Conservation (phyloP, 2,797 vertebrate genomes). For the Pantherophis alleghaniensis region DNA sequence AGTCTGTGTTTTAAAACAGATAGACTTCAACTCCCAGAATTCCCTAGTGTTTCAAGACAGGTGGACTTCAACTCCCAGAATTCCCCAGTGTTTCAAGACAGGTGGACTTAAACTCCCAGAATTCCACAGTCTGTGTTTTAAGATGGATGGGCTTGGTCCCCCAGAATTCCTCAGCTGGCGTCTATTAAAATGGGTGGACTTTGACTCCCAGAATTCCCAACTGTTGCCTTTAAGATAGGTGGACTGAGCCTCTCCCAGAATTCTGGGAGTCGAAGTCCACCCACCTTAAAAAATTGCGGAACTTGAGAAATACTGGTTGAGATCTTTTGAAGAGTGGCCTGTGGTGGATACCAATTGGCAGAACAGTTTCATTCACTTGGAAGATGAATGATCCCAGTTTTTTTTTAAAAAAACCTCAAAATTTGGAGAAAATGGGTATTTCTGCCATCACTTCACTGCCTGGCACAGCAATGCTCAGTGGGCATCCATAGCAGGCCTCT, state of each 20-base stretch:
- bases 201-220: not conserved
- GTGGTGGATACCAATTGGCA: not conserved
- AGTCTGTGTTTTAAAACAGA: not conserved
- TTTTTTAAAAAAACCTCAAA: not conserved
- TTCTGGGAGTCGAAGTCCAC: not conserved
- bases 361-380: not conserved
- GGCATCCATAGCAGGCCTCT: not conserved
- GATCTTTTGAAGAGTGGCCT: not conserved
- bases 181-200: not conserved
- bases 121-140: not conserved
- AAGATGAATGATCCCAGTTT: not conserved
- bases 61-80: not conserved
- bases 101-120: not conserved
- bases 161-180: not conserved
- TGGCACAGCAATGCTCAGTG: not conserved
- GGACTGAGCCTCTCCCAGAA: not conserved
- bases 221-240: not conserved
- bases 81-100: not conserved
- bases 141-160: not conserved
- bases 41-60: not conserved
- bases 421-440: not conserved
- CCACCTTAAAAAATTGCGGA: not conserved
- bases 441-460: not conserved
- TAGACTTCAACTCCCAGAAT: not conserved
- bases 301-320: not conserved